Conservation (phyloP, 2,113 vertebrate genomes). For the Hippoglossus stenolepis region DNA sequence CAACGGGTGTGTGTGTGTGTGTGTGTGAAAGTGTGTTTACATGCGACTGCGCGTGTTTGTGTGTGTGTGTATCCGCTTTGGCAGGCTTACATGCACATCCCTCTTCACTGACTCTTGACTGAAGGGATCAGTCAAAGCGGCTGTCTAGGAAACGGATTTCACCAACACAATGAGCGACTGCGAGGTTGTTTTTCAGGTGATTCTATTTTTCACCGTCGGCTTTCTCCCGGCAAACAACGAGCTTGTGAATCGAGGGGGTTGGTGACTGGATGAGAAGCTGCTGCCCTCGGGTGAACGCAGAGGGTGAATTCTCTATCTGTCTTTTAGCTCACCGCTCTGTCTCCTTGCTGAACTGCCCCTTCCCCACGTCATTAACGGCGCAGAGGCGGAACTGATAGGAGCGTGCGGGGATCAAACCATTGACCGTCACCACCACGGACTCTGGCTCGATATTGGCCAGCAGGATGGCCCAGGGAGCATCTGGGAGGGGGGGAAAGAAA, state of each 20-base stretch:
- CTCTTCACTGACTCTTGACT: constrained; percentile 39
- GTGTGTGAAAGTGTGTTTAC: not conserved
- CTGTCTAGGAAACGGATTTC: constrained; percentile 42
- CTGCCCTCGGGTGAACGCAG: too few species aligned
- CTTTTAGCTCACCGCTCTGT: constrained; percentile 89
- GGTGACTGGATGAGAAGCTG: too few species aligned
- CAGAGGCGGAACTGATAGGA: constrained; percentile 98
- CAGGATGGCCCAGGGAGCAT: constrained; percentile 93
- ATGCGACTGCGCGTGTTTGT: not conserved
- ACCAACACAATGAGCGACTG: not conserved
- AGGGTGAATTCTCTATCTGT: not conserved
- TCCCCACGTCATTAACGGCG: constrained; percentile 95
- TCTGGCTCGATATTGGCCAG: constrained; percentile 91
- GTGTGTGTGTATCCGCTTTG: constrained; percentile 6
- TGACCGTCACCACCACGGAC: constrained; percentile 85
- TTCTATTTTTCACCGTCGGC: too few species aligned
- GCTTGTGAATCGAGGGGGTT: not conserved
- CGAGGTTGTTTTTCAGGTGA: too few species aligned
- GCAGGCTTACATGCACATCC: constrained; percentile 22
- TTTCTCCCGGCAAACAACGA: not conserved
- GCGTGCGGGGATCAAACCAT: constrained; percentile 91
- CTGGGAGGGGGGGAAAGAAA: constrained; percentile 65
- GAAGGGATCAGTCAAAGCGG: constrained; percentile 53
- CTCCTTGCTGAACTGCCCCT: constrained; percentile 96
- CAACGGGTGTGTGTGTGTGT: not conserved